A percentile compares a stretch with the other conserved stretches of the same genome.
phyloP scores from a whole-genome alignment of 2,888 invertebrate species.

The Ferdinandea cuprea region DNA sequence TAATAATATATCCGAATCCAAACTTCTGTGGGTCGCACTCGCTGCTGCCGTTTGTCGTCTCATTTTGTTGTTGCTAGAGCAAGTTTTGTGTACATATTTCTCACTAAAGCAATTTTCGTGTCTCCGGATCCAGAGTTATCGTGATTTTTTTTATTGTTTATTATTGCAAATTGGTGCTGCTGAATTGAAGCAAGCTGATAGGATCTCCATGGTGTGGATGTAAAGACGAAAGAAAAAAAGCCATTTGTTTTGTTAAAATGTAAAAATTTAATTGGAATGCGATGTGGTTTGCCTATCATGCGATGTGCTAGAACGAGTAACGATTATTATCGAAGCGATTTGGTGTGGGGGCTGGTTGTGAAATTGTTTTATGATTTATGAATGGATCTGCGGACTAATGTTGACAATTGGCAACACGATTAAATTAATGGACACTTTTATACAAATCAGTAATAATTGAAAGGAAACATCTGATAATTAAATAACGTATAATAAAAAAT shows the following conservation, averaged over 20 bases:
- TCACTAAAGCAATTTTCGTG: conserved; percentile 55
- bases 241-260: conserved; percentile 41
- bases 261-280: conserved; percentile 67
- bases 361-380: conserved; percentile 64
- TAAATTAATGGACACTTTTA: conserved; percentile 40
- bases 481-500: not conserved
- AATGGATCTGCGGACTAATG: conserved; percentile 45
- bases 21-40: conserved; percentile 34
- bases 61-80: conserved; percentile 17
- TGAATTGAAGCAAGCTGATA: conserved; percentile 65
- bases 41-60: not conserved
- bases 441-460: conserved; percentile 20
- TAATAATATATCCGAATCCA: conserved; percentile 53
- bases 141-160: conserved; percentile 72
- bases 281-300: conserved; percentile 17
- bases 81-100: conserved; percentile 11
- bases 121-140: conserved; percentile 51
- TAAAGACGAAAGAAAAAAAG: not conserved
- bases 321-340: conserved; percentile 23
- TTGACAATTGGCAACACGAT: conserved; percentile 57
- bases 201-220: conserved; percentile 40
- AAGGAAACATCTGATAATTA: conserved; percentile 9
- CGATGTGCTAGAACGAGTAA: conserved; percentile 10
- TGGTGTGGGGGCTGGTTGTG: conserved; percentile 47
- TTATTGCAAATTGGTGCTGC: conserved; percentile 72